Conservation (phyloP, 2,888 invertebrate genomes). For the Drosophila mimetica region DNA sequence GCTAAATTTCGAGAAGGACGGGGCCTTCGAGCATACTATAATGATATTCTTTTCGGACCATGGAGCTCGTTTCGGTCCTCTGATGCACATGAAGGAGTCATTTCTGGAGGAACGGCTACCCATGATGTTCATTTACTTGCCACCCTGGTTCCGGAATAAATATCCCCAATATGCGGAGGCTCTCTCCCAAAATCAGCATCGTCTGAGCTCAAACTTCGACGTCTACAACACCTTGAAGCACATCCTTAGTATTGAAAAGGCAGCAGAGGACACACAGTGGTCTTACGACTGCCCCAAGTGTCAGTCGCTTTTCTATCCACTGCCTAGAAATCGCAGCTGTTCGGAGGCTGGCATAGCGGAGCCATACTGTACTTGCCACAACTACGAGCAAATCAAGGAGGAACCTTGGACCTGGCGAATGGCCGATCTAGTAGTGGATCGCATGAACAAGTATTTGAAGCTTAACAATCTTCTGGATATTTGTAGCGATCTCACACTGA, state of each 20-base stretch:
- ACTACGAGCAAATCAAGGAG: slow-evolving; percentile 83
- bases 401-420: slow-evolving; percentile 76
- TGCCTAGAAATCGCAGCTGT: slow-evolving; percentile 87
- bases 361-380: slow-evolving; percentile 90
- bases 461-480: not conserved
- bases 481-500: slow-evolving; percentile 26
- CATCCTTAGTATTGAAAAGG: slow-evolving; percentile 84
- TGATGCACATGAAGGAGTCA: slow-evolving; percentile 87
- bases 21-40: slow-evolving; percentile 87
- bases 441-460: slow-evolving; percentile 58
- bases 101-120: slow-evolving; percentile 91
- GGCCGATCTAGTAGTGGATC: slow-evolving; percentile 62
- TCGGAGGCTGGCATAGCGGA: slow-evolving; percentile 87
- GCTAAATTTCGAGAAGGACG: slow-evolving; percentile 85
- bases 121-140: slow-evolving; percentile 88
- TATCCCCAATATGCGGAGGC: slow-evolving; percentile 85
- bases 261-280: slow-evolving; percentile 24
- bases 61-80: slow-evolving; percentile 89
- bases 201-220: slow-evolving; percentile 90
- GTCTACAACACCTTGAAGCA: slow-evolving; percentile 88
- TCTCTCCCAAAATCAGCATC: slow-evolving; percentile 86
- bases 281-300: slow-evolving; percentile 87
- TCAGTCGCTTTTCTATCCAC: slow-evolving; percentile 86
- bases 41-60: slow-evolving; percentile 90
- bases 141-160: slow-evolving; percentile 86